Evolutionary conservation across 2,113 vertebrate genomes (phyloP).

Genomic region (Castor canadensis): DNA sequence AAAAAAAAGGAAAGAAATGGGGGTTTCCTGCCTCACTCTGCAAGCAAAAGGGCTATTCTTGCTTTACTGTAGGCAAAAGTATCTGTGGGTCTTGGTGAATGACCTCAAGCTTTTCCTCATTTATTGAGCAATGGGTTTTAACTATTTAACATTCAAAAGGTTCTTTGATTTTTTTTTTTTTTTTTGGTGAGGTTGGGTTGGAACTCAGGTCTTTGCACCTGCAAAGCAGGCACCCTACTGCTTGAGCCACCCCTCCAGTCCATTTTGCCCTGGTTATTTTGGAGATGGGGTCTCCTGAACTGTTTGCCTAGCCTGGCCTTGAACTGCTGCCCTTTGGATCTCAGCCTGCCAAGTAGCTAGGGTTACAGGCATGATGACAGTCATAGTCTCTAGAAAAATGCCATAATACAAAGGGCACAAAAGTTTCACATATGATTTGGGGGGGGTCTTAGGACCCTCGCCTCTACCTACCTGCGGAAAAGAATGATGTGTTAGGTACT

Average conservation of each 20-base stretch:
- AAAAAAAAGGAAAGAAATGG: too few species aligned
- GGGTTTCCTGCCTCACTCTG: neutral
- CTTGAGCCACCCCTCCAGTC: too few species aligned
- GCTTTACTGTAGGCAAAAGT: neutral
- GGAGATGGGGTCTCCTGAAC: neutral
- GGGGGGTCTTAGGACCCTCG: neutral
- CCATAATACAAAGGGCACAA: neutral
- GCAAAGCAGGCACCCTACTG: too few species aligned
- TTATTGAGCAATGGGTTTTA: neutral
- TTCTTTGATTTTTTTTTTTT: too few species aligned
- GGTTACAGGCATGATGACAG: too few species aligned
- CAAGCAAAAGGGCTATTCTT: neutral
- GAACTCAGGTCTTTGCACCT: too few species aligned
- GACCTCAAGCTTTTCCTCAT: neutral
- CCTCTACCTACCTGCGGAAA: neutral
- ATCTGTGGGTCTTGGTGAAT: neutral
- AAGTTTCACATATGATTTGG: neutral
- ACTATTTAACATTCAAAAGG: neutral
- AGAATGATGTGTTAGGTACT: neutral
- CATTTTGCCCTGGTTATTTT: too few species aligned
- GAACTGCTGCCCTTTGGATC: too few species aligned
- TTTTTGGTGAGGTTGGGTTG: too few species aligned
- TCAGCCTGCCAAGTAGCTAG: too few species aligned
- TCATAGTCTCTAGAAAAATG: neutral
- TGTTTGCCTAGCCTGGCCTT: neutral